These are phyloP conservation scores for Caradrina kadenii DNA, from an alignment of 2,888 invertebrate species.

Conservation along the genomic window DNA sequence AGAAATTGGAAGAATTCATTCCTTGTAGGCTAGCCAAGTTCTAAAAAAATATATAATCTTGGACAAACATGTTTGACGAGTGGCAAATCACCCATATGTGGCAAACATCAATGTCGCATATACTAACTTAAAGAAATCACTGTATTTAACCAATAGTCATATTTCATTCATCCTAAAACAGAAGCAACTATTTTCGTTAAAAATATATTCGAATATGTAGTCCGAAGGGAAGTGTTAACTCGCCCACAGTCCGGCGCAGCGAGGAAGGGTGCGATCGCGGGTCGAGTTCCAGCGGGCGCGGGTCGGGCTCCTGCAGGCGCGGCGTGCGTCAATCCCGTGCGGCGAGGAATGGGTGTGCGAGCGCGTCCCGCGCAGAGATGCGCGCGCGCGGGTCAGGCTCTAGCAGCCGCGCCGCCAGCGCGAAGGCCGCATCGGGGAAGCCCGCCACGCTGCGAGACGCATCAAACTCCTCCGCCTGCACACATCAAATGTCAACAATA, in stretches of 20 bases:
- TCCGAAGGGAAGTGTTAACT: neutral
- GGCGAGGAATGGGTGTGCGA: constrained; percentile 94
- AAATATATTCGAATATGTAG: constrained; percentile 2
- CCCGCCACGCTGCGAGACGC: constrained; percentile 70
- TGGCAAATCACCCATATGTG: too few species aligned
- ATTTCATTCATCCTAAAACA: constrained; percentile 6
- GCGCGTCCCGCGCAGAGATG: constrained; percentile 93
- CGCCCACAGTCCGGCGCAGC: too few species aligned
- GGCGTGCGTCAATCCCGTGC: constrained; percentile 14
- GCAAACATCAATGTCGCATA: neutral
- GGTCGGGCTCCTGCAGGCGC: too few species aligned
- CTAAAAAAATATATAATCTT: too few species aligned
- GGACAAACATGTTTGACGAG: too few species aligned
- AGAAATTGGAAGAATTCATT: neutral
- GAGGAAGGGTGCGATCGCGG: constrained; percentile 87
- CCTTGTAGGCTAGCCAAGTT: neutral
- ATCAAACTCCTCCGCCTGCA: constrained; percentile 68
- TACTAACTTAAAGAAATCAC: constrained; percentile 28
- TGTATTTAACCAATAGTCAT: constrained; percentile 14
- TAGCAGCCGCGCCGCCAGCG: constrained; percentile 93
- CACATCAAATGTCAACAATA: too few species aligned
- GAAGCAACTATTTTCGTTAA: neutral
- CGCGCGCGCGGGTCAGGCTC: constrained; percentile 95
- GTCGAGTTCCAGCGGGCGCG: too few species aligned
- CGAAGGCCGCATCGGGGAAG: constrained; percentile 94